Percentiles rank a stretch among this genome's conserved stretches.
Evolutionary conservation across 2,888 invertebrate genomes (phyloP).

Genomic region (Pandemis corylana): DNA sequence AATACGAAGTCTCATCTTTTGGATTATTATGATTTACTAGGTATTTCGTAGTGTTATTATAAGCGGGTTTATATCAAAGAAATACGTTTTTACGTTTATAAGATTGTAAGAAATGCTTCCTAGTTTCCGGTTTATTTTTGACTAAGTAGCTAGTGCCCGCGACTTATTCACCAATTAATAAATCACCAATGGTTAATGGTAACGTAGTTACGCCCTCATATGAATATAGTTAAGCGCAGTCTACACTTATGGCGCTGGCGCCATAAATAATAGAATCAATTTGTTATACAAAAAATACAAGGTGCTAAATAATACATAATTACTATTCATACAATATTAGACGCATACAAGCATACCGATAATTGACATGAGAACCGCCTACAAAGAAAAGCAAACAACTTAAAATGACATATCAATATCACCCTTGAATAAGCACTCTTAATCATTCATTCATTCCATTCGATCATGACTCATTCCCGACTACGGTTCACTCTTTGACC

Average conservation of each 20-base stretch:
- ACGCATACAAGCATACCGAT: not conserved
- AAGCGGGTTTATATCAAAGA: too few species aligned
- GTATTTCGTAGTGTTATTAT: not conserved
- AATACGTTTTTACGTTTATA: too few species aligned
- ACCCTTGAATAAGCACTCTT: slow-evolving; percentile 46
- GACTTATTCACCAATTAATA: too few species aligned
- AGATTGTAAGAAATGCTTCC: too few species aligned
- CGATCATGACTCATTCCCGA: slow-evolving; percentile 41
- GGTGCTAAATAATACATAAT: not conserved
- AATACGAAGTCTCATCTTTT: not conserved
- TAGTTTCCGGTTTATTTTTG: too few species aligned
- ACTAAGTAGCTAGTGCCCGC: too few species aligned
- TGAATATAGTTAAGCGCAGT: not conserved
- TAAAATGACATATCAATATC: slow-evolving; percentile 49
- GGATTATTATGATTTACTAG: not conserved
- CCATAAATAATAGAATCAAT: not conserved
- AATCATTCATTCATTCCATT: slow-evolving; percentile 49
- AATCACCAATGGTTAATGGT: too few species aligned
- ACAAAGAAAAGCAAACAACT: slow-evolving; percentile 37
- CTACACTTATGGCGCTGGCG: not conserved
- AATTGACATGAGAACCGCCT: slow-evolving; percentile 1
- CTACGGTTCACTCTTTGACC: slow-evolving; percentile 43
- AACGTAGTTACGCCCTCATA: too few species aligned
- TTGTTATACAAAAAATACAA: not conserved
- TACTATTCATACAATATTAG: not conserved